Base-by-base conservation (phyloP, 2,888 invertebrate species). In the Deroplatys truncata region DNA sequence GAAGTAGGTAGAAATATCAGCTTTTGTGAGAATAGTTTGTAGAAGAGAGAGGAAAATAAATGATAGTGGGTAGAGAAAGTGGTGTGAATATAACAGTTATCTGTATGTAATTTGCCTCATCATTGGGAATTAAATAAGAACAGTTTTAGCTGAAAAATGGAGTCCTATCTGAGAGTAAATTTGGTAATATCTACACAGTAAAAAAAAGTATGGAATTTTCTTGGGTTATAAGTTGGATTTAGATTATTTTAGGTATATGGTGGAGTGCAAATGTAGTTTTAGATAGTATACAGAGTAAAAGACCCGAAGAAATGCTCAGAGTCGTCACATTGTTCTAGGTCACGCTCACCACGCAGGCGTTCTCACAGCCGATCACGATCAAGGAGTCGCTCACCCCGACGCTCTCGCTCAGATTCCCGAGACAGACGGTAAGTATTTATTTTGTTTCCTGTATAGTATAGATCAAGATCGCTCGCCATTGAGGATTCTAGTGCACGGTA, bases 341-440 rank as follows among this genome's bases (percentile, higher is more conserved):
- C 91, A 82, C 89, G 91, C 28, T 91, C 91, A 31, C 91, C 91
- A 9, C 88, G 91, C 31, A 85, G 90, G 29, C 90, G 90, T 83
- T 90, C 90, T 84, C 90, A 89, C 82, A 88, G 88, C 88, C 35
- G 91, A 28, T 91, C 91, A 31, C 89, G 91, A 3, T 91, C 91
- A 28, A 88, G 91, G 83, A 90, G 89, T 72, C 90, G 91, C 28
- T 91, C 91, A 28, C 91, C 89, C 25, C 72, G 91, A 31, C 88
- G 91, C 29, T 91, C 91, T 16, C 90, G 91, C 25, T 91, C 91
- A 28, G 91, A 91, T 56, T 91, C 91, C 28, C 86, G 91, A 35
- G 91, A 91, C 90, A 89, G 91, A 43, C 89, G 91, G 90, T 91
- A 89, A 31, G 89, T 86, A 88, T 49, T 20, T 72, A 72, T 8